Percentiles rank a stretch among this genome's conserved stretches.
These are phyloP conservation scores for Calcarius lapponicus DNA, from an alignment of 2,797 vertebrate genomes.

Conservation along the genomic window DNA sequence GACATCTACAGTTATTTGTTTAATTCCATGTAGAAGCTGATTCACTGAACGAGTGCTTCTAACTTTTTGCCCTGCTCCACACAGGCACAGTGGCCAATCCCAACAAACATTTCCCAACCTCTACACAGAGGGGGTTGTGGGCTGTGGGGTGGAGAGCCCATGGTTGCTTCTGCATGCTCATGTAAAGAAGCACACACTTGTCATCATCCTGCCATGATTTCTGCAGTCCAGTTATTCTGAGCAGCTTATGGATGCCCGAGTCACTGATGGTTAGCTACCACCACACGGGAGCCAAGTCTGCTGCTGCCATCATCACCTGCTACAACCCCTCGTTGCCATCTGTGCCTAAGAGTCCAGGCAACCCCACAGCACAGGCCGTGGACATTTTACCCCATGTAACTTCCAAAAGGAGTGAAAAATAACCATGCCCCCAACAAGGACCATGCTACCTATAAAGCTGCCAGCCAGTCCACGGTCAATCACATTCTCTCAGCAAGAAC, in stretches of 20 bases:
- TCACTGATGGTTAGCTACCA: neutral
- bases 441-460: neutral
- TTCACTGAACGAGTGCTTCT: neutral
- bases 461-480: neutral
- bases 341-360: rapidly evolving
- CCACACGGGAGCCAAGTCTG: neutral
- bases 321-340: rapidly evolving
- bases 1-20: neutral
- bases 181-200: rapidly evolving
- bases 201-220: neutral
- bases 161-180: rapidly evolving
- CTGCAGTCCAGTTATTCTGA: neutral
- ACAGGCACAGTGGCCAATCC: neutral
- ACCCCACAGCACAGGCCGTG: rapidly evolving
- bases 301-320: neutral
- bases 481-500: neutral
- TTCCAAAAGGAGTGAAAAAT: neutral
- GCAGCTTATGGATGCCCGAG: neutral
- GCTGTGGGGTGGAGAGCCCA: neutral
- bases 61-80: neutral
- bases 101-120: neutral
- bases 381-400: neutral
- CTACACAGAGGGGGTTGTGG: rapidly evolving
- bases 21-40: neutral
- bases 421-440: rapidly evolving